Evolutionary conservation across 2,113 vertebrate genomes (phyloP), one percentile per base, ranked within the genome.

Genomic region (Ceyx cyanopectus): DNA sequence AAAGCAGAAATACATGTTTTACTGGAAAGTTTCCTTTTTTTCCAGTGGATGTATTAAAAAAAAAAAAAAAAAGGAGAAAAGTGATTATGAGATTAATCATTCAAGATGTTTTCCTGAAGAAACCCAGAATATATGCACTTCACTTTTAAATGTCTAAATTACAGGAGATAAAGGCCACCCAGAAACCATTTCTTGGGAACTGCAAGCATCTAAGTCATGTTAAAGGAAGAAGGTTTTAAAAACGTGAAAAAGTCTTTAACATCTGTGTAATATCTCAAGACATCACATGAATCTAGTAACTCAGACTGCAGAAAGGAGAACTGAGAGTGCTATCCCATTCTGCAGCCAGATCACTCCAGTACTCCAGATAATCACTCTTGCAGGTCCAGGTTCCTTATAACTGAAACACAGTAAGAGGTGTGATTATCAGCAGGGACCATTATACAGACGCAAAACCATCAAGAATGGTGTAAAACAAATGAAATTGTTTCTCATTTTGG

Each of bases 381-480:
- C 63, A 83, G 45, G 3, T 40, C n/a, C 62, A 69, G 26, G 18
- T 77, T 92, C 76, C 80, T 73, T 54, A 14, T 26, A 88, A 80
- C 57, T 45, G 41, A 69, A 61, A 61, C 4, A 58, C 70, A 66
- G 72, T 60, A 69, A 76, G 50, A 87, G 30, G 10, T n/a, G 43
- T 41, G 72, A 79, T 78, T 54, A 78, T 60, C 80, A 74, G 56
- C 72, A 90, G 57, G 15, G 30, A 62, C 45, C 75, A 34, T 88
- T 93, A 48, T 85, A 89, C 46, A 78, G 81, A 17, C 57, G 90
- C 56, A 69, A 94, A 93, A 81, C 14, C 23, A 80, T 19, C 84
- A 86, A 85, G 57, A 80, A 16, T 5, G 32, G 10, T 84, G 53
- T 41, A 13, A 6, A 63, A 80, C 48, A 46, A 23, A 10, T 51